Evolutionary conservation across 2,113 vertebrate genomes (phyloP), one percentile per base, ranked within the genome.

Genomic region (Pao palembangensis): DNA sequence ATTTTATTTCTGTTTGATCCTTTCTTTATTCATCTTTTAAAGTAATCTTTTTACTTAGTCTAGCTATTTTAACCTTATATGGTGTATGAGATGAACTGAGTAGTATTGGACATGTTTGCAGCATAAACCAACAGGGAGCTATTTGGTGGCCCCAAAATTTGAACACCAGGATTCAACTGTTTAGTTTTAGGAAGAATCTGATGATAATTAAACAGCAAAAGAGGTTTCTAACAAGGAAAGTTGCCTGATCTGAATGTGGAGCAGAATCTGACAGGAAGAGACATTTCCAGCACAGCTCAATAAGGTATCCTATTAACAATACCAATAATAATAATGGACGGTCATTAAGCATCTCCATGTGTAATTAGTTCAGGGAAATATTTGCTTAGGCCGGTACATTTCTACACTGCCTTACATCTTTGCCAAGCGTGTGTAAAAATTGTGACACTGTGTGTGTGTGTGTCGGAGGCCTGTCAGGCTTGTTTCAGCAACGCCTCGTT

Each of bases 251-350:
- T 63, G 51, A 54, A 25, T 48, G 38, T 57, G 54, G 31, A 38
- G 43, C 38, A 31, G 25, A 43, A 47, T 49, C 52, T 17, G 52
- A 17, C 51, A 71, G 67, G 67, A 65, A 70, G 67, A 57, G n/a
- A 43, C 20, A 51, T 71, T 49, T 52, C 42, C 49, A 55, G 49
- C 48, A 8, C 6, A 17, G 66, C 61, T 77, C 71, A 67, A 73
- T 72, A 51, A 44, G 15, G 13, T 48, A 67, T 78, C 61, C 51
- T 46, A 61, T 73, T 62, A 51, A 38, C 51, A 63, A 70, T 62
- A 51, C 28, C 51, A 56, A 52, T 18, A 58, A 46, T 56, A 25
- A 17, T 51, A 51, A 28, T 46, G 20, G 21, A 34, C 28, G 6
- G 14, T 21, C n/a, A 61, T 54, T 51, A 48, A 54, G 58, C 20